Conservation (phyloP, 2,888 invertebrate species). For the Adelphocoris suturalis region DNA sequence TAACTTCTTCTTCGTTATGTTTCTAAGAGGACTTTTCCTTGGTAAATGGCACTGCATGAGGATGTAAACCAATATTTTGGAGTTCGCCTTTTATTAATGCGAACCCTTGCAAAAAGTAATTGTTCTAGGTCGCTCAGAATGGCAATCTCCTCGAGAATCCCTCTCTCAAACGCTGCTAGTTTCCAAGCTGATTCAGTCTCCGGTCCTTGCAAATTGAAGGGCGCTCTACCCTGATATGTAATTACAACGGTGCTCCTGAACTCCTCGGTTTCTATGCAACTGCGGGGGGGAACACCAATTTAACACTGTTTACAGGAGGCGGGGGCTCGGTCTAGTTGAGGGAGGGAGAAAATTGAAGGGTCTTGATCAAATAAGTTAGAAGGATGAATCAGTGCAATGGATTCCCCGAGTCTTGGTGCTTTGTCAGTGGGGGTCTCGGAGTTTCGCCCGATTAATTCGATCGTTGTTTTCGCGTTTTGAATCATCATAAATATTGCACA, state of each 20-base stretch:
- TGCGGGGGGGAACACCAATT: background rate
- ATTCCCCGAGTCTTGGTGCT: background rate
- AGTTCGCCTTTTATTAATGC: too few species aligned
- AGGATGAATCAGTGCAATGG: conserved; percentile 28
- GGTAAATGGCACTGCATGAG: too few species aligned
- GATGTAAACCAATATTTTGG: too few species aligned
- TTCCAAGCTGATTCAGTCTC: conserved; percentile 24
- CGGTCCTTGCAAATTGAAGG: conserved; percentile 21
- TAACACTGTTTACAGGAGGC: conserved; percentile 32
- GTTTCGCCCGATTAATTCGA: background rate
- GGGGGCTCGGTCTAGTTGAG: background rate
- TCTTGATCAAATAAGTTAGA: conserved; percentile 32
- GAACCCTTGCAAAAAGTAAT: background rate
- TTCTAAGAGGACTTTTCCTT: too few species aligned
- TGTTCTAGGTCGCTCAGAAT: background rate
- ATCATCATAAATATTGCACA: too few species aligned
- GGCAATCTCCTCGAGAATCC: conserved; percentile 19
- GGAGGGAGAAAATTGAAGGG: background rate
- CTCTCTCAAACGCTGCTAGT: conserved; percentile 1
- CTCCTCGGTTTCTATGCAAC: conserved; percentile 36
- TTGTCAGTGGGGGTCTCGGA: background rate
- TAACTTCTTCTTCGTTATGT: too few species aligned
- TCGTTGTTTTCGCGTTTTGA: too few species aligned
- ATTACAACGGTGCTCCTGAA: background rate
- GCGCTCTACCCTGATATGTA: conserved; percentile 19